Percentiles rank a stretch among this genome's conserved stretches.
phyloP scores from a whole-genome alignment of 1,140 invertebrate species.

The Diorhabda elongata region DNA sequence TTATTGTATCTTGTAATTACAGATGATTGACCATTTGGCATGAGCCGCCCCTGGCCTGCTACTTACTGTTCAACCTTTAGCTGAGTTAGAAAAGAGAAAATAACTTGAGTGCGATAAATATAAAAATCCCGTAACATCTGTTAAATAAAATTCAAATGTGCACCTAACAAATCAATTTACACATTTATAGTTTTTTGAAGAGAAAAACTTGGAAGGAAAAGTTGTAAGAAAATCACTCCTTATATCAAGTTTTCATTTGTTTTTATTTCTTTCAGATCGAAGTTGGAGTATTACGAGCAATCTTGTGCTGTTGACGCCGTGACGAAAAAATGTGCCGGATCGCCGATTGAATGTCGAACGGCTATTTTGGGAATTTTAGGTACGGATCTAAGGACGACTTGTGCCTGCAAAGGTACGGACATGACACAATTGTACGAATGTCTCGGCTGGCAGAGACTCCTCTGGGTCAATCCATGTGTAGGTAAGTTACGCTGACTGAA shows the following conservation, averaged over 20 bases:
- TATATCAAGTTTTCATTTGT: too few relatives aligned
- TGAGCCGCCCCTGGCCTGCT: too few relatives aligned
- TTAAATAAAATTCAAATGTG: too few relatives aligned
- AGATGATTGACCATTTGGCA: too few relatives aligned
- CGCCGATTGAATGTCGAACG: conserved; percentile 69
- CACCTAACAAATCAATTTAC: too few relatives aligned
- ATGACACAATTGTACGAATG: conserved; percentile 79
- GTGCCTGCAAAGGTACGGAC: conserved; percentile 80
- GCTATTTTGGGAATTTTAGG: conserved; percentile 82
- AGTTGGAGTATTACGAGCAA: conserved; percentile 82
- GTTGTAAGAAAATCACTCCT: too few relatives aligned
- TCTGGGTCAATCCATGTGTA: conserved; percentile 89
- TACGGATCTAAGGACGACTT: conserved; percentile 75
- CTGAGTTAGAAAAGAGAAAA: too few relatives aligned
- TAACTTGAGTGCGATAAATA: too few relatives aligned
- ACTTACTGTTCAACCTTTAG: too few relatives aligned
- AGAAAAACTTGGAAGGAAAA: conserved; percentile 4
- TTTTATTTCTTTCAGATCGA: conserved; percentile 54
- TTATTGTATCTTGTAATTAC: too few relatives aligned
- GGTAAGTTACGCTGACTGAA: conserved; percentile 58
- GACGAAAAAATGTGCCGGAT: conserved; percentile 84
- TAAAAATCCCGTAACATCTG: too few relatives aligned
- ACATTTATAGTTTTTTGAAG: neutral
- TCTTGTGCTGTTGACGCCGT: conserved; percentile 84
- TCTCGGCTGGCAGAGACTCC: conserved; percentile 81